Base-by-base conservation (phyloP, 2,113 vertebrate genomes). In the Sus scrofa region DNA sequence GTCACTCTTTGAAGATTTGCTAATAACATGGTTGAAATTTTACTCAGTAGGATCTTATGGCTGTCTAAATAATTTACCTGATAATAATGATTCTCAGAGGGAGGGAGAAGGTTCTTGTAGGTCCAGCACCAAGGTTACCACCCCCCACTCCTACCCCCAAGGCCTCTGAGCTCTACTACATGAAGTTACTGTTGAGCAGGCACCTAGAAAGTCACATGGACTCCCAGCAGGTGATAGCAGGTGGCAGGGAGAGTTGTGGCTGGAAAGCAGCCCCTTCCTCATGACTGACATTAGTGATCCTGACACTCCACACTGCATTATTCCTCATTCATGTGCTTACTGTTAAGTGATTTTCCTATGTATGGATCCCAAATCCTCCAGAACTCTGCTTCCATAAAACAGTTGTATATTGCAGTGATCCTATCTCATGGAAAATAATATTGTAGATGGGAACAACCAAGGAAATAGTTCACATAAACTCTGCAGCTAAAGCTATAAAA, bases 401-500 rank as follows among this genome's bases (percentile, higher is more conserved):
- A 67, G 16, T 65, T 20, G 86, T 85, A 77, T 77, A 58, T 56
- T 91, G 24, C 9, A 78, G 34, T 34, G 18, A 27, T 68, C 26
- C 15, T 75, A 3, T 78, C 60, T 90, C 27, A 89, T 50, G 56
- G 30, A 93, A 52, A 58, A 93, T 86, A 54, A 39, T 94, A 86
- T 91, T 75, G 94, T 63, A n/a, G 30, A 68, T 87, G 12, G 14
- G 6, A 85, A 94, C 26, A 75, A 39, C 16, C 7, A 63, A 78
- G 71, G 27, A 79, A 95, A 39, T 89, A 37, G 19, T 94, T 84
- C 63, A 92, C 52, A 60, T 92, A 86, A 89, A 86, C 22, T 86
- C 37, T 56, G 22, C 3, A 37, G 27, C 54, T 63, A 62, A 65
- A 16, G 1, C 3, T 92, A 8, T 62, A 89, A 86, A 90, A 58